Evolutionary conservation across 2,797 vertebrate species (phyloP), one percentile per base, ranked within the genome.

Genomic region (Acipenser transmontanus): DNA sequence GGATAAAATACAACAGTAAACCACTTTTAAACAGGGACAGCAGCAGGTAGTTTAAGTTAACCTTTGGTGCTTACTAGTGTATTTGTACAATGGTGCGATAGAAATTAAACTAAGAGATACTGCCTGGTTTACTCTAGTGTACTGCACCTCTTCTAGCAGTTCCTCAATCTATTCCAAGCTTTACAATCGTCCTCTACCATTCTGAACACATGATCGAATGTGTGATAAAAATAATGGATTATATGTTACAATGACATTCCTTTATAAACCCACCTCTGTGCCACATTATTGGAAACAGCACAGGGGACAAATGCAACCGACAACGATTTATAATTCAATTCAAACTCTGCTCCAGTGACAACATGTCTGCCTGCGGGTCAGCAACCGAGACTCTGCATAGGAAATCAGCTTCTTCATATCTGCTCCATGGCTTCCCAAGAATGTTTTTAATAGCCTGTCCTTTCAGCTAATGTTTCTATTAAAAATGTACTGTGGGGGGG

Each of bases 211-310:
- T 62, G 9, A 20, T 17, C 54, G 54, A 13, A 49, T 17, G 59
- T 66, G 9, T 72, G 50, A 70, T 52, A 60, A 65, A 71, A 71
- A 13, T 54, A 66, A 64, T 34, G 14, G 13, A 59, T 72, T 64
- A 65, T 49, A 60, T 34, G 70, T 63, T 64, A 75, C 72, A 74
- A 68, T 63, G 66, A 61, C n/a, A 66, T 57, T 13, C 61, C 47
- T 11, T 69, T 12, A 50, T 62, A 54, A 10, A 68, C 8, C 20
- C 59, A 69, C 20, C 20, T 34, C 20, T 34, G 20, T 34, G 20
- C 20, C 34, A 34, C 34, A 34, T 34, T 34, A 34, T 34, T 34
- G 4, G 34, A 34, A 34, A 34, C 2, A 34, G 34, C 34, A 34
- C 64, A 12, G 50, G n/a, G 13, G 7, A 68, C 67, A 73, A 69